These are phyloP conservation scores for Halichoerus grypus DNA, from an alignment of 2,113 vertebrate genomes.

Conservation along the genomic window DNA sequence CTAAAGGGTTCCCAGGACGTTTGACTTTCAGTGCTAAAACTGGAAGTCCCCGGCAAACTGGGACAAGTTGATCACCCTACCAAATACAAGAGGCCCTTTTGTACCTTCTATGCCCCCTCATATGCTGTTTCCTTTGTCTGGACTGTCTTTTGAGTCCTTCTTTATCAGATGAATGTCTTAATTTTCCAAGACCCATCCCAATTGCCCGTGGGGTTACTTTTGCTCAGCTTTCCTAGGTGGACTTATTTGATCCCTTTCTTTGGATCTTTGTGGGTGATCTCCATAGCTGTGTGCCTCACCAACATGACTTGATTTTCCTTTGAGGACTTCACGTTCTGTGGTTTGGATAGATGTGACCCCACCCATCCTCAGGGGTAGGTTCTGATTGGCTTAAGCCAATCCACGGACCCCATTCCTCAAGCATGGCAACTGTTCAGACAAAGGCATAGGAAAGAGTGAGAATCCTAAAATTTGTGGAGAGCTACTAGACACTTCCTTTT, in stretches of 20 bases:
- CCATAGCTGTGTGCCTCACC: not conserved
- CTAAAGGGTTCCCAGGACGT: not conserved
- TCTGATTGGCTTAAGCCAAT: not conserved
- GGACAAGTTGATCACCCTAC: not conserved
- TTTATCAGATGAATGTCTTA: not conserved
- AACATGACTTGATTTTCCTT: not conserved
- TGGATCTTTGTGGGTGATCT: not conserved
- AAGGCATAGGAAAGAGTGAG: not conserved
- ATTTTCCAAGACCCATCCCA: not conserved
- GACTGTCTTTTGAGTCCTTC: not conserved
- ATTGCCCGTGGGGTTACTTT: not conserved
- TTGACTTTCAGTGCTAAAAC: not conserved
- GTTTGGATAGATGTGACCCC: not conserved
- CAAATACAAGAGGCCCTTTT: not conserved
- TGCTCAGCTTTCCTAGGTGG: not conserved
- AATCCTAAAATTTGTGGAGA: not conserved
- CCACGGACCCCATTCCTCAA: not conserved
- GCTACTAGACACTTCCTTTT: not conserved
- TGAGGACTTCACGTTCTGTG: not conserved
- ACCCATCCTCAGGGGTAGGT: not conserved
- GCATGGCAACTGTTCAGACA: not conserved
- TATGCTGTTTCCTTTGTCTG: not conserved
- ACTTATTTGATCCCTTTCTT: not conserved
- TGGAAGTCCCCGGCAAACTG: not conserved
- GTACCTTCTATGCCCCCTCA: not conserved